Evolutionary conservation across 2,888 invertebrate species (phyloP).

Genomic region (Zhuqinia jingwanae): DNA sequence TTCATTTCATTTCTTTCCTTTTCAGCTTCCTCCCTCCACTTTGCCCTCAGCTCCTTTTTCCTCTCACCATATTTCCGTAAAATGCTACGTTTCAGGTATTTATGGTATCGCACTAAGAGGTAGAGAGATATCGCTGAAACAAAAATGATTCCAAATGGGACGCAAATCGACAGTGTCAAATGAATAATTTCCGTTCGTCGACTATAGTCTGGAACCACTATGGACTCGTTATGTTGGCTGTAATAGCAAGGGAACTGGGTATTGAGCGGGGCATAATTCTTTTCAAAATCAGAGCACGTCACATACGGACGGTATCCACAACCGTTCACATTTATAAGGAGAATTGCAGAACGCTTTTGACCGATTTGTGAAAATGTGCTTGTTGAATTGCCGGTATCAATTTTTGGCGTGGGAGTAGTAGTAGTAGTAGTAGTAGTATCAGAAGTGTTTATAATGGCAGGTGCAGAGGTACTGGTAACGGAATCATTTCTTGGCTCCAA

Average conservation of each 20-base stretch:
- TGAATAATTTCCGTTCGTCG: conserved; percentile 84
- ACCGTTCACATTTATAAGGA: conserved; percentile 91
- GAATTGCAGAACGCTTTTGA: conserved; percentile 81
- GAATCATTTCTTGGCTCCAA: background rate
- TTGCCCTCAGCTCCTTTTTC: conserved; percentile 24
- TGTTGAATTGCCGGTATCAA: too few relatives aligned
- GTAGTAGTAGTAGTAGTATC: background rate
- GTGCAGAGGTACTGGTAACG: background rate
- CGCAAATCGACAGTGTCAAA: conserved; percentile 67
- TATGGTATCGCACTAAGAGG: conserved; percentile 70
- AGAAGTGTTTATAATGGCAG: background rate
- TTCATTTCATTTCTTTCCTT: background rate
- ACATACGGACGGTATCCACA: conserved; percentile 91
- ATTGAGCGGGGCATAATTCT: conserved; percentile 86
- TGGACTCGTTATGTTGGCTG: conserved; percentile 86
- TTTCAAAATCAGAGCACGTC: conserved; percentile 89
- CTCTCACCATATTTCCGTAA: conserved; percentile 19
- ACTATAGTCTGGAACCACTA: conserved; percentile 92
- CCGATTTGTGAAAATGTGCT: background rate
- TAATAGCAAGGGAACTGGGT: conserved; percentile 85
- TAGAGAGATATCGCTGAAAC: conserved; percentile 67
- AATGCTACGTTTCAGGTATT: conserved; percentile 28
- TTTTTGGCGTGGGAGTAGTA: background rate
- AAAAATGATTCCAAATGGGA: conserved; percentile 68
- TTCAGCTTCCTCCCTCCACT: conserved; percentile 4